Conservation (phyloP, 2,797 vertebrate genomes). For the Muscicapa striata region DNA sequence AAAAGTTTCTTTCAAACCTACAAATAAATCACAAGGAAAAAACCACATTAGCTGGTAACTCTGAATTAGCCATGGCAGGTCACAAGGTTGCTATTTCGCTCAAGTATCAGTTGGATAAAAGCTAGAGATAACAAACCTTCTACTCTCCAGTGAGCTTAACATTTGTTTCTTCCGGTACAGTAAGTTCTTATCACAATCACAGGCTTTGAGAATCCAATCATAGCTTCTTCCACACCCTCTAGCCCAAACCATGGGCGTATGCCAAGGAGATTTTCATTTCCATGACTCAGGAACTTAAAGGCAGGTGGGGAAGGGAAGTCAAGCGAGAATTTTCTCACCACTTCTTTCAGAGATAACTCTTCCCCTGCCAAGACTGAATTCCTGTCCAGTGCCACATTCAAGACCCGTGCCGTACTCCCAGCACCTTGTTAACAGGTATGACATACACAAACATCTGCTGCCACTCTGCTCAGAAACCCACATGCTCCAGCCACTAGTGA, state of each 20-base stretch:
- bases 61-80: conserved; percentile 40
- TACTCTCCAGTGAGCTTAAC: conserved; percentile 62
- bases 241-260: conserved; percentile 57
- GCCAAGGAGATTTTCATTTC: conserved; percentile 62
- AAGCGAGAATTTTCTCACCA: conserved; percentile 60
- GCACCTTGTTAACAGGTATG: conserved; percentile 20
- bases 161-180: conserved; percentile 71
- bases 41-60: conserved; percentile 50
- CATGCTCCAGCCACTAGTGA: neutral
- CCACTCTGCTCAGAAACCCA: neutral
- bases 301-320: conserved; percentile 64
- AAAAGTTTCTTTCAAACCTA: conserved; percentile 78
- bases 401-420: neutral
- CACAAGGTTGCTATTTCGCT: conserved; percentile 46
- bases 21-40: conserved; percentile 65
- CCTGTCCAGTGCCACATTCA: neutral
- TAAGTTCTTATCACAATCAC: conserved; percentile 64
- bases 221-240: conserved; percentile 57
- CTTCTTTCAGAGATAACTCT: conserved; percentile 36
- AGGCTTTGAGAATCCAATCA: conserved; percentile 54
- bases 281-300: conserved; percentile 66
- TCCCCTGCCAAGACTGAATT: conserved; percentile 24
- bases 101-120: conserved; percentile 56
- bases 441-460: neutral
- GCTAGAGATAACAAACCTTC: conserved; percentile 61